phyloP scores from a whole-genome alignment of 2,113 vertebrate species.

The Damaliscus lunatus region DNA sequence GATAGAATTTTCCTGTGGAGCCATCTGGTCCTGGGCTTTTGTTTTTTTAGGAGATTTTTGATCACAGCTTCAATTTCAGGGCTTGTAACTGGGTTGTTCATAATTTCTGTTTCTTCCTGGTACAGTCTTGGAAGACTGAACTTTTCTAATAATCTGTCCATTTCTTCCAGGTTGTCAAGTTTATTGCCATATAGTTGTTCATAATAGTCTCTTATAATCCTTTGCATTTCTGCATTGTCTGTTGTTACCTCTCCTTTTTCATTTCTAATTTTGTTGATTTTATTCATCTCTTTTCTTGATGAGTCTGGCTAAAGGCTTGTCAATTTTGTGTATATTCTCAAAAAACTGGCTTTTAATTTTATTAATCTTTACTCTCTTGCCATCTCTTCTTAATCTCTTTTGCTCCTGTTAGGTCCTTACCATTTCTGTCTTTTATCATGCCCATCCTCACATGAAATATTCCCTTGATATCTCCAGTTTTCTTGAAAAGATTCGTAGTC shows the following conservation, averaged over 20 bases:
- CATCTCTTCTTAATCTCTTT: not conserved
- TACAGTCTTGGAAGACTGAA: not conserved
- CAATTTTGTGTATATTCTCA: not conserved
- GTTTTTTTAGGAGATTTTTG: not conserved
- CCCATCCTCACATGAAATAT: not conserved
- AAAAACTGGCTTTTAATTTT: not conserved
- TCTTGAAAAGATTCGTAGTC: not conserved
- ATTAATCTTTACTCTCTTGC: not conserved
- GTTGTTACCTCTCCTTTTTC: not conserved
- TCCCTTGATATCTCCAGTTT: not conserved
- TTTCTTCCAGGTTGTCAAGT: not conserved
- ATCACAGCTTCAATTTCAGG: not conserved
- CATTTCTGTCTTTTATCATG: not conserved
- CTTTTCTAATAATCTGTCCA: not conserved
- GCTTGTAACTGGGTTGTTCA: not conserved
- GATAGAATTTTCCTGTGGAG: not conserved
- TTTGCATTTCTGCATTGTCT: not conserved
- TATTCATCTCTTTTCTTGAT: not conserved
- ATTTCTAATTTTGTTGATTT: not conserved
- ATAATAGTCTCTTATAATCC: not conserved
- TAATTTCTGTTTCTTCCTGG: not conserved
- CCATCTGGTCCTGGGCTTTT: not conserved
- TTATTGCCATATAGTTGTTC: not conserved
- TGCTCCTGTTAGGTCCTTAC: not conserved
- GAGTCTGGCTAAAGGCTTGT: not conserved